Evolutionary conservation across 2,888 invertebrate species (phyloP), one percentile per base, ranked within the genome.

Genomic region (Clostera curtula): DNA sequence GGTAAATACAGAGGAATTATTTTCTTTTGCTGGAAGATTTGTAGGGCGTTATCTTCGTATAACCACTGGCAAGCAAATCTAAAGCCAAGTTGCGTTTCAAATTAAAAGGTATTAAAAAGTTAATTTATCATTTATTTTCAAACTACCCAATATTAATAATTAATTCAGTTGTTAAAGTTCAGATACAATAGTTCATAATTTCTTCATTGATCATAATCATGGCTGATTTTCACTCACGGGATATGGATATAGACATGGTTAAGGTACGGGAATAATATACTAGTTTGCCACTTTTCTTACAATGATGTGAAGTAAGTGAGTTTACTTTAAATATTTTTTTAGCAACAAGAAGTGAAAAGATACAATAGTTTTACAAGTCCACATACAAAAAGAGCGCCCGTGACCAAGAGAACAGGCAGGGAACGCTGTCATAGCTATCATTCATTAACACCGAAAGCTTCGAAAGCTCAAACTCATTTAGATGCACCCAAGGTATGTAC

Each of bases 391-490:
- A 57, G 63, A 40, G 52, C 56, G 3, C 57, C 65, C 10, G 45
- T 68, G 11, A 45, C 68, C 1, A 74, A 68, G 43, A 60, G 68
- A 39, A 31, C 56, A 24, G 74, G 77, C 11, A 63, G 82, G 45
- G 82, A 82, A 49, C 65, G 82, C 19, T 74, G 76, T 43, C 66
- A 76, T 27, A 79, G 72, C 37, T 80, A 70, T 46, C 56, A 70
- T 40, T 65, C 63, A n/a, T 64, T 52, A 28, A 52, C 61, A 25
- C 42, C 56, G 29, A 56, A 58, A 11, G 28, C 45, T 15, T 24
- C 40, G 3, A 50, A 43, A 34, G 21, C 24, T 2, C 34, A 46
- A 28, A 26, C 33, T 31, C 46, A 40, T 25, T 29, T 61, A 21
- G 46, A 43, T 24, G 53, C 43, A 15, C 67, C 72, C 13, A 73